Conservation (phyloP, 1,140 invertebrate genomes). For the Achatina immaculata region DNA sequence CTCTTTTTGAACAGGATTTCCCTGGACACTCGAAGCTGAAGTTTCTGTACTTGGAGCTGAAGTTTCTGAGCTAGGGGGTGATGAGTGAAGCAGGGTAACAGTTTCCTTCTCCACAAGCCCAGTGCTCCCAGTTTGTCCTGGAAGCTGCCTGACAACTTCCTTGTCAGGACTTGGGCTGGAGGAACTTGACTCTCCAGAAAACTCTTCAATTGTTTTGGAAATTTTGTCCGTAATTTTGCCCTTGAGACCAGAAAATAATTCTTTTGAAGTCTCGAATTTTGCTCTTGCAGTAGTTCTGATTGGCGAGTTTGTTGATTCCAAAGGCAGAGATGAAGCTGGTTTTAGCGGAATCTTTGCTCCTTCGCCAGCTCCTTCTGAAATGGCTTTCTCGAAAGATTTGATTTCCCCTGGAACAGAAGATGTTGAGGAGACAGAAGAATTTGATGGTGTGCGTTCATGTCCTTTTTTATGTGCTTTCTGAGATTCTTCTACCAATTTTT, state of each 20-base stretch:
- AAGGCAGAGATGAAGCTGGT: neutral
- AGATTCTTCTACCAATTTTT: constrained; percentile 51
- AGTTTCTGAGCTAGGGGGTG: no score
- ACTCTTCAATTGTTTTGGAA: constrained; percentile 57
- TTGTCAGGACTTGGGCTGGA: constrained; percentile 48
- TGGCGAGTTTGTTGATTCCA: constrained; percentile 5
- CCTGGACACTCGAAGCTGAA: neutral
- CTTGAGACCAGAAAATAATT: constrained; percentile 53
- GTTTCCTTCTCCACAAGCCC: constrained; percentile 30
- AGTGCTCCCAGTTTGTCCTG: neutral
- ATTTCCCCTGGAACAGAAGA: constrained; percentile 2
- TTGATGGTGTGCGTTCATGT: neutral
- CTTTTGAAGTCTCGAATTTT: constrained; percentile 38
- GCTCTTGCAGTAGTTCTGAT: constrained; percentile 10
- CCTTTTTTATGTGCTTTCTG: constrained; percentile 23
- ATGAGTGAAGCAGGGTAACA: neutral
- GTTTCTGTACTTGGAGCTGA: neutral
- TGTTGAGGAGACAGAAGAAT: constrained; percentile 17
- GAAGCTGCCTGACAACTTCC: constrained; percentile 34
- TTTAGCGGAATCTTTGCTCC: neutral
- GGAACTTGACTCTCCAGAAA: constrained; percentile 54
- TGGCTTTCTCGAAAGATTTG: constrained; percentile 26
- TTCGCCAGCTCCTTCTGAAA: neutral
- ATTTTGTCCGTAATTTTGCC: constrained; percentile 56
- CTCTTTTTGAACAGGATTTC: neutral